Base-by-base conservation (phyloP, 1,140 invertebrate species). In the Brachystomella parvula region DNA sequence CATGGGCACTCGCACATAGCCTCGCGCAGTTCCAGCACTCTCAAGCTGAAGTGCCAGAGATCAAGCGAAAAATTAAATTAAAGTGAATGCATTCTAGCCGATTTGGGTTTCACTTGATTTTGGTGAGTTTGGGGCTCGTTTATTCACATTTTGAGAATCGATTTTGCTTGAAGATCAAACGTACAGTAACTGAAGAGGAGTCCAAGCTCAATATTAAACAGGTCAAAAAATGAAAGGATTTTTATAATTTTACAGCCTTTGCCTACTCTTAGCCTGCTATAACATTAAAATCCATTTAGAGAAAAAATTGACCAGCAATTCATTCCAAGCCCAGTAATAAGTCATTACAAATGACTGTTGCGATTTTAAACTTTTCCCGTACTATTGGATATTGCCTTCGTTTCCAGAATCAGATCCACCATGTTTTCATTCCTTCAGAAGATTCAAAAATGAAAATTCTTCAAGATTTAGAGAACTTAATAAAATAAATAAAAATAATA, bases 221-320 rank as follows among this genome's bases (percentile, higher is more conserved):
- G n/a, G n/a, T n/a, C n/a, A n/a, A n/a, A n/a, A n/a, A n/a, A n/a
- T n/a, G n/a, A n/a, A n/a, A n/a, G n/a, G n/a, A n/a, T n/a, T n/a
- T n/a, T n/a, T 39, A 39, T 9, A 39, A 39, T 39, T 39, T 19
- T 39, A 9, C 35, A 39, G 19, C 35, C 19, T 39, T 39, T 9
- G 35, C 19, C 6, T 39, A 19, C 6, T 39, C 19, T 39, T 6
- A 9, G 19, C 19, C 6, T 39, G 35, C 35, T 39, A 39, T 9
- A 39, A 39, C 35, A 39, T 39, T 9, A 39, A 39, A 39, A 6
- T 39, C 6, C 19, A 39, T 6, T 19, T 39, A 19, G 19, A 39
- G 19, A 39, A 19, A 39, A 39, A 53, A 53, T 53, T 53, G 49
- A 53, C 49, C 49, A 53, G 49, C 49, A 53, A 53, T 53, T 53